These are phyloP conservation scores for Xestobium rufovillosum DNA, from an alignment of 2,888 invertebrate genomes.

Conservation along the genomic window DNA sequence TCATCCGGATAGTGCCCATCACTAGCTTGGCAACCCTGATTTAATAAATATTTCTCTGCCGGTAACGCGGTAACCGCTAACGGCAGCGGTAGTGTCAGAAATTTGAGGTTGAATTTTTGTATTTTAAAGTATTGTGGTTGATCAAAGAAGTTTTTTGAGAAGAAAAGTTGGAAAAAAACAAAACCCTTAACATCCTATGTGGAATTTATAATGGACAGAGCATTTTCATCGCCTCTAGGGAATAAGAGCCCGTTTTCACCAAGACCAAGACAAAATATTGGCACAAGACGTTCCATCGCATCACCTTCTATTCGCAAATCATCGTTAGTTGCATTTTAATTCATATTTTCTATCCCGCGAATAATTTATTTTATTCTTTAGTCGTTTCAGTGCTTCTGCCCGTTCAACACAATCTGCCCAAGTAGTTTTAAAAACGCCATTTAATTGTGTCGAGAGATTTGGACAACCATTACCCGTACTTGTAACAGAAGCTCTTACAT, in stretches of 20 bases:
- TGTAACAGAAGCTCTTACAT: conserved; percentile 81
- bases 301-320: conserved; percentile 36
- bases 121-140: too few species aligned
- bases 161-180: too few species aligned
- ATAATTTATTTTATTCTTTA: conserved; percentile 29
- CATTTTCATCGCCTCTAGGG: too few species aligned
- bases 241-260: conserved; percentile 34
- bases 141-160: too few species aligned
- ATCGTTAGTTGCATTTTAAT: conserved; percentile 31
- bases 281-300: conserved; percentile 27
- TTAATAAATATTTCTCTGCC: too few species aligned
- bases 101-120: too few species aligned
- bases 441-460: conserved; percentile 69
- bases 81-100: too few species aligned
- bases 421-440: conserved; percentile 66
- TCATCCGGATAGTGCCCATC: too few species aligned
- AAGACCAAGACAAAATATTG: conserved; percentile 31
- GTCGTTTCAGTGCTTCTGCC: conserved; percentile 51
- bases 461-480: conserved; percentile 78
- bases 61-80: too few species aligned
- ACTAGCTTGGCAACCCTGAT: too few species aligned
- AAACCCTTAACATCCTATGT: too few species aligned
- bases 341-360: conserved; percentile 7
- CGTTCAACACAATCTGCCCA: conserved; percentile 62
- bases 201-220: too few species aligned